Evolutionary conservation across 2,888 invertebrate genomes (phyloP).

Genomic region (Sisyra nigra): DNA sequence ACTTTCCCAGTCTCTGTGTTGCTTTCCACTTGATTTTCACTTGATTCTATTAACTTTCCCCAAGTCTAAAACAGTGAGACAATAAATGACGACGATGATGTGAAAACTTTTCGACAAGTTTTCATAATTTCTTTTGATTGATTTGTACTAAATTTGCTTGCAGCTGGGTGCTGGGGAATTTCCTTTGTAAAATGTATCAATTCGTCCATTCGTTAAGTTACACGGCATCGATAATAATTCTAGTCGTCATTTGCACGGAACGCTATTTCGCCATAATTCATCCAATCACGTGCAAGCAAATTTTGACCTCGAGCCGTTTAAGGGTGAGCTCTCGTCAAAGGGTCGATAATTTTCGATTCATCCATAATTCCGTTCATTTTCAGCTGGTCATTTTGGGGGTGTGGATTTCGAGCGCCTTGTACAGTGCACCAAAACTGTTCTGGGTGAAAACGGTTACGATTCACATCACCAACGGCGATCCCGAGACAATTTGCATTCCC

Average conservation of each 20-base stretch:
- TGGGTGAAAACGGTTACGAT: conserved; percentile 60
- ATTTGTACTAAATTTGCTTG: conserved; percentile 13
- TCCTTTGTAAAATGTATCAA: conserved; percentile 82
- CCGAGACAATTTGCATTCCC: conserved; percentile 57
- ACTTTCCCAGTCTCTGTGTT: no score
- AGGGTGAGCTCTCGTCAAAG: conserved; percentile 37
- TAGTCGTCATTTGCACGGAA: conserved; percentile 77
- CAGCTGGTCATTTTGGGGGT: conserved; percentile 63
- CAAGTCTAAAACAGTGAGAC: no score
- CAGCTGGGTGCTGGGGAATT: conserved; percentile 71
- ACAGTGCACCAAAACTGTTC: conserved; percentile 70
- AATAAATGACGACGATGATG: no score
- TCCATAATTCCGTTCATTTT: conserved; percentile 11
- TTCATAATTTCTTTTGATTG: not conserved
- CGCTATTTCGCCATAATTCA: conserved; percentile 75
- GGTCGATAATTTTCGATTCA: not conserved
- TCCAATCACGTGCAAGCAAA: conserved; percentile 69
- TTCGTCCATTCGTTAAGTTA: conserved; percentile 80
- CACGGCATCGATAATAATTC: conserved; percentile 77
- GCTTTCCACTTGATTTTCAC: no score
- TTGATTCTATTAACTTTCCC: no score
- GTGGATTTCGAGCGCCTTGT: conserved; percentile 68
- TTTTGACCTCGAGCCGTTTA: conserved; percentile 58
- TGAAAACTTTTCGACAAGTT: no score
- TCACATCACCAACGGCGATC: conserved; percentile 35